Conservation (phyloP, 1,140 invertebrate genomes). For the Teleopsis dalmanni region DNA sequence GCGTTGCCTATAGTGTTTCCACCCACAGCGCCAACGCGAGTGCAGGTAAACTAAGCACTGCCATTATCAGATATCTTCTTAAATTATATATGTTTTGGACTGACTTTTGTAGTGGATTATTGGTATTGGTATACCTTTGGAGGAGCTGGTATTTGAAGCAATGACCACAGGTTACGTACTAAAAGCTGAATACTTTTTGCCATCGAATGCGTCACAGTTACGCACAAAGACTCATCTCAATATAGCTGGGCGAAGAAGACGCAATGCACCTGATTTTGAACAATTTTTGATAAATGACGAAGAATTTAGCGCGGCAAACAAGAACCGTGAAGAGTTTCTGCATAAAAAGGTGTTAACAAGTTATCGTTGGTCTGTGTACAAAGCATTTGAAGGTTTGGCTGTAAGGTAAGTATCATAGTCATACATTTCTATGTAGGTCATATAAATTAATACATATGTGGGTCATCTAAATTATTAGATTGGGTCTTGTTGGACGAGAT, state of each 20-base stretch:
- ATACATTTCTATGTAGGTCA: not conserved
- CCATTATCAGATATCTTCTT: too few relatives aligned
- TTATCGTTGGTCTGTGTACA: conserved; percentile 38
- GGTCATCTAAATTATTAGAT: conserved; percentile 12
- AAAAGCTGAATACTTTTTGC: conserved; percentile 39
- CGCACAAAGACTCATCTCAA: conserved; percentile 21
- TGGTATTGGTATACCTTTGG: conserved; percentile 38
- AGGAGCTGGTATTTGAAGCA: conserved; percentile 34
- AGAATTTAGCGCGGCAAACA: not conserved
- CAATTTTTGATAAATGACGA: not conserved
- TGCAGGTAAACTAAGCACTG: conserved; percentile 23
- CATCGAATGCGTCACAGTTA: conserved; percentile 19
- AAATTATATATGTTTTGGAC: not conserved
- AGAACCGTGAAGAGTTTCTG: not conserved
- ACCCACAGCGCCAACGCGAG: conserved; percentile 31
- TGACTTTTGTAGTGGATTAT: conserved; percentile 24
- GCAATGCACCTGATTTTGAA: not conserved
- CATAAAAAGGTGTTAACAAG: conserved; percentile 21
- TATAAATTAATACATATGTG: conserved; percentile 2
- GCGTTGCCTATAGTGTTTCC: conserved; percentile 31
- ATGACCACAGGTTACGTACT: conserved; percentile 41
- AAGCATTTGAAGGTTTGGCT: conserved; percentile 31
- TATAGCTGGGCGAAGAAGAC: not conserved
- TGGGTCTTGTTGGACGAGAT: conserved; percentile 54
- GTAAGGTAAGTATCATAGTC: conserved; percentile 13